These are phyloP conservation scores for Perizoma flavofasciatum DNA, from an alignment of 2,888 invertebrate genomes.

Conservation along the genomic window DNA sequence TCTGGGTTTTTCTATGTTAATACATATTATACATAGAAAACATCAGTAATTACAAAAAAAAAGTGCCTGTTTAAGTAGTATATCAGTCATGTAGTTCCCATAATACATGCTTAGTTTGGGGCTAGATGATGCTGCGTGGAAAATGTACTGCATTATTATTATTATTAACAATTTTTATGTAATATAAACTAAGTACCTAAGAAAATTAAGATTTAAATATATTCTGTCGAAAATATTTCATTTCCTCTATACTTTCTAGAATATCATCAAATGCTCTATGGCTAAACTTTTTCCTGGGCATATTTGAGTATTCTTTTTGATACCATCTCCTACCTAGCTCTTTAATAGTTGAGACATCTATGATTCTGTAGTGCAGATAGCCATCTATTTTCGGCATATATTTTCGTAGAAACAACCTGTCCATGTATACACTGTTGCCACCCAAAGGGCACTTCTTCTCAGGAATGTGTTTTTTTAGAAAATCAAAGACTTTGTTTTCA, in stretches of 20 bases:
- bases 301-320: slow-evolving; percentile 79
- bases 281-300: slow-evolving; percentile 85
- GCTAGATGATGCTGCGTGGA: no score
- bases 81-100: no score
- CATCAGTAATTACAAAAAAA: no score
- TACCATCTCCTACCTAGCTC: slow-evolving; percentile 93
- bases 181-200: no score
- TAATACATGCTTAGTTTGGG: no score
- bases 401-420: slow-evolving; percentile 91
- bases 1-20: no score
- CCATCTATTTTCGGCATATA: slow-evolving; percentile 91
- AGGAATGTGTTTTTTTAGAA: slow-evolving; percentile 85
- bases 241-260: slow-evolving; percentile 92
- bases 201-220: slow-evolving; percentile 79
- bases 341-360: slow-evolving; percentile 96
- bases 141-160: no score
- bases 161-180: no score
- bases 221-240: slow-evolving; percentile 89
- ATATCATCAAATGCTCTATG: slow-evolving; percentile 94
- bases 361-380: slow-evolving; percentile 95
- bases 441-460: slow-evolving; percentile 89
- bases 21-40: no score
- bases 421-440: slow-evolving; percentile 95
- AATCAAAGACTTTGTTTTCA: slow-evolving; percentile 88
- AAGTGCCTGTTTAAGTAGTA: no score